phyloP scores from a whole-genome alignment of 2,888 invertebrate genomes.

The Macrosiphum euphorbiae region DNA sequence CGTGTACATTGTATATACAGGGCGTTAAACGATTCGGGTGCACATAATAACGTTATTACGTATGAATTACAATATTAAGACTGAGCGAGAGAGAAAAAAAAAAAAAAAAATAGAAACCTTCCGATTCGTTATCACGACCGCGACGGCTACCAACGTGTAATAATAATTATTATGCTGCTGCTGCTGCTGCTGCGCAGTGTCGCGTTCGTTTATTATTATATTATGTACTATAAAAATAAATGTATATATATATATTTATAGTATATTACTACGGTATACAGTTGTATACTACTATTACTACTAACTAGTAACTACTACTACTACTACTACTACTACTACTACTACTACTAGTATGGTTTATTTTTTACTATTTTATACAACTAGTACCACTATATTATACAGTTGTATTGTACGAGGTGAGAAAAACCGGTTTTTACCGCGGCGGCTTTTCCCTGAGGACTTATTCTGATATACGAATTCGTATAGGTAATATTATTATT shows the following conservation, averaged over 20 bases:
- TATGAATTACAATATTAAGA: neutral
- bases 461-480: neutral
- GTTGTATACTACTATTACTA: slow-evolving; percentile 1
- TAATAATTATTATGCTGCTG: neutral
- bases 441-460: neutral
- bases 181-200: neutral
- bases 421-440: neutral
- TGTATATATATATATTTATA: neutral
- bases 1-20: neutral
- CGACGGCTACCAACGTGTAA: neutral
- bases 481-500: neutral
- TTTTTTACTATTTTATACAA: neutral
- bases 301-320: slow-evolving; percentile 4
- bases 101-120: slow-evolving; percentile 33
- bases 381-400: neutral
- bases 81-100: neutral
- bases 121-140: slow-evolving; percentile 29
- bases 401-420: neutral
- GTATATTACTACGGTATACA: neutral
- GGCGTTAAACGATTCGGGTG: slow-evolving; percentile 35
- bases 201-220: slow-evolving; percentile 34
- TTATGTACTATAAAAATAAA: neutral
- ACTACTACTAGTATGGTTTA: neutral
- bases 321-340: neutral
- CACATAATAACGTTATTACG: neutral